Base-by-base conservation (phyloP, 2,113 vertebrate species). In the Cathartes aura region DNA sequence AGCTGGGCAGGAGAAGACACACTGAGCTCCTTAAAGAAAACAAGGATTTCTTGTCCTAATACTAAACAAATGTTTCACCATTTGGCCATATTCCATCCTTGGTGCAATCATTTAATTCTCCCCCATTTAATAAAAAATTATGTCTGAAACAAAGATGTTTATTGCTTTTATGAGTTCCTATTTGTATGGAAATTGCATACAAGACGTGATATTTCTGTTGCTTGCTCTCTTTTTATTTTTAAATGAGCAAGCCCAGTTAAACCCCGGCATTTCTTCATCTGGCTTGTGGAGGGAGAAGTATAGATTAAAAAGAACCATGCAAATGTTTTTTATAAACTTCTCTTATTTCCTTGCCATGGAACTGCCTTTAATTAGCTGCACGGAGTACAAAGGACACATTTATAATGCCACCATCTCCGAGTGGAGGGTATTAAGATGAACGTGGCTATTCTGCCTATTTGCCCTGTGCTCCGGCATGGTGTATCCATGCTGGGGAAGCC, bases 311-410 rank as follows among this genome's bases (percentile, higher is more conserved):
- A 98, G 98, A 95, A 83, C 88, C 97, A 98, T 97, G 98, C 98
- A 96, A 99, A 98, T 99, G 99, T 97, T 99, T 99, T 98, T 98
- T 98, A 98, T 99, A 98, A 99, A 98, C 97, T 96, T 91, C 89
- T 98, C 98, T 97, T 94, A 94, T 98, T 97, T 94, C 98, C 97
- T 87, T 97, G 98, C 99, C 98, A 87, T 91, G 96, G 89, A 97
- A 97, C 98, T 98, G 99, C 98, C 98, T 99, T 98, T 98, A 98
- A 99, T 99, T 99, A 99, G 98, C 98, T 94, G 73, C 3, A 13
- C 21, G 38, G 97, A 97, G 98, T 90, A 98, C 98, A 98, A 97
- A 98, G 98, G 96, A 96, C 92, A 81, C 93, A 96, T 93, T 98
- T 98, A 95, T 78, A 95, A 87, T 93, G 91, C 50, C 93, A 97